phyloP scores from a whole-genome alignment of 2,113 vertebrate genomes.

The Prochilodus magdalenae region DNA sequence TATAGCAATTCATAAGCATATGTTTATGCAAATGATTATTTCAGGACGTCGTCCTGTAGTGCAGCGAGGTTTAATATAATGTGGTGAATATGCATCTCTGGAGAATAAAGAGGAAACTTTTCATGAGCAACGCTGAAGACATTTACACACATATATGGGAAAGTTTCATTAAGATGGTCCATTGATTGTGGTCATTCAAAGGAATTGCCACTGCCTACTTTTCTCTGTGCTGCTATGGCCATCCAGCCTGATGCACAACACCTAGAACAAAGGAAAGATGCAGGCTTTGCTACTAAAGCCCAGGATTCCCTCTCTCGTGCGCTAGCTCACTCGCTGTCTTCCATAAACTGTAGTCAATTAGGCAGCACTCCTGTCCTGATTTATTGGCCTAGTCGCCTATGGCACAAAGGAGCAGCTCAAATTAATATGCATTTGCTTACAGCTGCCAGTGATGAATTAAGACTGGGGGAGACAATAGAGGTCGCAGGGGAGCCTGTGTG shows the following conservation, averaged over 20 bases:
- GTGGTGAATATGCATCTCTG: conserved; percentile 4
- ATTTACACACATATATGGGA: conserved; percentile 11
- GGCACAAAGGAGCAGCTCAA: conserved; percentile 66
- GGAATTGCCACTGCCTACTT: background rate
- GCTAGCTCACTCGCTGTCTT: conserved; percentile 10
- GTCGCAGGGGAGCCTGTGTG: conserved; percentile 58
- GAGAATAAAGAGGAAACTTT: background rate
- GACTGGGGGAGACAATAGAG: conserved; percentile 61
- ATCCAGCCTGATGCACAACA: conserved; percentile 42
- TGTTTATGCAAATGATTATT: conserved; percentile 37
- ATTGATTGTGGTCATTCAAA: background rate
- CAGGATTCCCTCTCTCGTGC: conserved; percentile 23
- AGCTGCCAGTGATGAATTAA: conserved; percentile 65
- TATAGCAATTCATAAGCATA: background rate
- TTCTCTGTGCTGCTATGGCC: conserved; percentile 12
- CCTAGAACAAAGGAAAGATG: conserved; percentile 39
- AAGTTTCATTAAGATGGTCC: background rate
- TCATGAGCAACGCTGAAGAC: background rate
- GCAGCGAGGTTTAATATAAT: conserved; percentile 1
- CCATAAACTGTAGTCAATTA: conserved; percentile 66
- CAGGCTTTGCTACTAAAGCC: background rate
- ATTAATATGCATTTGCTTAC: conserved; percentile 73
- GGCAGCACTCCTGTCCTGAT: conserved; percentile 67
- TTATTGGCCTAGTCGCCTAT: conserved; percentile 65
- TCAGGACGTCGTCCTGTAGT: background rate